A percentile compares a stretch with the other conserved stretches of the same genome.
Evolutionary conservation across 2,888 invertebrate species (phyloP).

Genomic region (Hedya salicella): DNA sequence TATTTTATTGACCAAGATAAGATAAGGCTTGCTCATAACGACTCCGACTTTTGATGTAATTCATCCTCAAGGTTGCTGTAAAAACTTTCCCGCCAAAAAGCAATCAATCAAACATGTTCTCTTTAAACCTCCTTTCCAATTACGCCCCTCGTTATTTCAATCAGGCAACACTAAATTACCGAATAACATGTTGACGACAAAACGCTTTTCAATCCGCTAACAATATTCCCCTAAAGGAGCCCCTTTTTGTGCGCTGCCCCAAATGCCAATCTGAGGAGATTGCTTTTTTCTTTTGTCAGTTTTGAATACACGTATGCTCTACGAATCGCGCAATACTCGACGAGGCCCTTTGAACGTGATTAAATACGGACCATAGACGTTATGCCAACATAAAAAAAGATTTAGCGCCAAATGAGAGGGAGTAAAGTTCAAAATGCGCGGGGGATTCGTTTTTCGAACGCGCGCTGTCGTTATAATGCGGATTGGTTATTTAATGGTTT

Average conservation of each 20-base stretch:
- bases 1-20: too few relatives aligned
- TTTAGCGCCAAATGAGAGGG: constrained; percentile 41
- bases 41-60: not conserved
- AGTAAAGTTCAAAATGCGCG: constrained; percentile 48
- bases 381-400: constrained; percentile 47
- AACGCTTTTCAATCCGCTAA: constrained; percentile 82
- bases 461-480: constrained; percentile 56
- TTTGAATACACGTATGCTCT: constrained; percentile 80
- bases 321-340: constrained; percentile 63
- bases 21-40: too few relatives aligned
- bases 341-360: constrained; percentile 77
- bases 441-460: constrained; percentile 45
- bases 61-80: not conserved
- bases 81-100: constrained; percentile 41
- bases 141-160: constrained; percentile 74
- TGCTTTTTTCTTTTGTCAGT: constrained; percentile 85
- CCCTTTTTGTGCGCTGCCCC: constrained; percentile 72
- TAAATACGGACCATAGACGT: constrained; percentile 72
- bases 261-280: constrained; percentile 84
- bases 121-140: constrained; percentile 73
- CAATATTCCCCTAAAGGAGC: constrained; percentile 71
- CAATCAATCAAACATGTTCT: constrained; percentile 75
- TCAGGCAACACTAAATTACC: constrained; percentile 83
- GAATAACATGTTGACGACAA: constrained; percentile 83
- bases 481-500: constrained; percentile 84